Conservation (phyloP, 2,888 invertebrate genomes). For the Resseliella maxima region DNA sequence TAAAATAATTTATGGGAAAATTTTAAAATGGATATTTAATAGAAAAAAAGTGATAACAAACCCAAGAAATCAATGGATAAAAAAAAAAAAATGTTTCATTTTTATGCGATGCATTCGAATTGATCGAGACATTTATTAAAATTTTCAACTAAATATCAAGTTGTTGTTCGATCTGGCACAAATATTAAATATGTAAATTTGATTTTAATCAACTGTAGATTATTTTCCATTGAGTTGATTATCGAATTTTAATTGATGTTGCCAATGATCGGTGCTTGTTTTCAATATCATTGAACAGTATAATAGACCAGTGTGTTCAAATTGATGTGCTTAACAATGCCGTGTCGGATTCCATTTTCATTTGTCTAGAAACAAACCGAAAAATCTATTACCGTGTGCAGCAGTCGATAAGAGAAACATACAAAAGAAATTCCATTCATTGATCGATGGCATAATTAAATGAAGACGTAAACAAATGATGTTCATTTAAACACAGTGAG, state of each 20-base stretch:
- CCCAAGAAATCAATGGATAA: not conserved
- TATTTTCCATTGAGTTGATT: not conserved
- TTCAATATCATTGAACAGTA: not conserved
- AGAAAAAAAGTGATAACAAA: not conserved
- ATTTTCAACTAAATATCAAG: too few relatives aligned
- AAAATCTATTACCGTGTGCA: not conserved
- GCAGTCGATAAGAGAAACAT: not conserved
- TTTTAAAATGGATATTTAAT: too few relatives aligned
- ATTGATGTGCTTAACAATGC: not conserved
- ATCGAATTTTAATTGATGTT: not conserved
- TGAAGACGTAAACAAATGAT: constrained; percentile 27
- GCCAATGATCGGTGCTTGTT: not conserved
- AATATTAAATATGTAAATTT: not conserved
- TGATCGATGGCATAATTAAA: constrained; percentile 43
- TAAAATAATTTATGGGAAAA: too few relatives aligned
- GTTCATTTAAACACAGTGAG: too few relatives aligned
- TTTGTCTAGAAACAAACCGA: constrained; percentile 1
- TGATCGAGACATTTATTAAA: not conserved
- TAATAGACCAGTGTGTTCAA: not conserved
- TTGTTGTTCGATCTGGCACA: too few relatives aligned
- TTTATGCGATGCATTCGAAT: too few relatives aligned
- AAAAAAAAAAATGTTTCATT: too few relatives aligned
- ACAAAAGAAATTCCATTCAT: not conserved
- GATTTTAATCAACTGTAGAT: constrained; percentile 4
- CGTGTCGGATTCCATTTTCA: constrained; percentile 30